Conservation (phyloP, 1,140 invertebrate species). For the Muscidifurax raptorellus region DNA sequence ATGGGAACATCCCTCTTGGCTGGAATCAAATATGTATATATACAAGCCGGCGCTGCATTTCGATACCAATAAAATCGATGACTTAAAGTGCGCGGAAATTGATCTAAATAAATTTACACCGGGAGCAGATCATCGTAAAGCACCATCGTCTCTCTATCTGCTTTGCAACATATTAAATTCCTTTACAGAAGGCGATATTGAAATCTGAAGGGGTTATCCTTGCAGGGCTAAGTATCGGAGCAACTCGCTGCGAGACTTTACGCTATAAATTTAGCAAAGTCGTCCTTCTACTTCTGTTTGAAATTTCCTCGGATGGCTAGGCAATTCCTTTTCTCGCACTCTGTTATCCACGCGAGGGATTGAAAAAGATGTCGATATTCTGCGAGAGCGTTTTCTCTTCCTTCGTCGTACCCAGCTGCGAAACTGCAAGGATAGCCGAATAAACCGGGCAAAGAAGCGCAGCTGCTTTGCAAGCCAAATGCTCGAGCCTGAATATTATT, state of each 20-base stretch:
- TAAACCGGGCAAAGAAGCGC: neutral
- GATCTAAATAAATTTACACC: neutral
- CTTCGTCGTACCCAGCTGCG: neutral
- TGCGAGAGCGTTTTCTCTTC: neutral
- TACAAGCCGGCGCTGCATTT: neutral
- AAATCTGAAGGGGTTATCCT: neutral
- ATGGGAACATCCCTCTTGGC: no score
- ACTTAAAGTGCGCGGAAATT: neutral
- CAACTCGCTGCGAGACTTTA: neutral
- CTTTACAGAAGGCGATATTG: neutral
- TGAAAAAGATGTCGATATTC: neutral
- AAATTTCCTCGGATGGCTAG: neutral
- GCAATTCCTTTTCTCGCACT: neutral
- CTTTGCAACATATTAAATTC: neutral
- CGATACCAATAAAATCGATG: neutral
- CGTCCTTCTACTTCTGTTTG: neutral
- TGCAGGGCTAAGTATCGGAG: neutral
- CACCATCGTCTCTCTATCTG: neutral
- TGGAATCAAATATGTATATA: neutral
- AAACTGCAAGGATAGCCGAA: neutral
- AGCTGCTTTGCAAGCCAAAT: slow-evolving; percentile 18
- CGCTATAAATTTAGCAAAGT: slow-evolving; percentile 1
- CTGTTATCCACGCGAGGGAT: neutral
- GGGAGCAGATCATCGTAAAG: neutral
- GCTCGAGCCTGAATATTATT: neutral